Base-by-base conservation (phyloP, 2,888 invertebrate genomes). In the Sinhomidia bicolor region DNA sequence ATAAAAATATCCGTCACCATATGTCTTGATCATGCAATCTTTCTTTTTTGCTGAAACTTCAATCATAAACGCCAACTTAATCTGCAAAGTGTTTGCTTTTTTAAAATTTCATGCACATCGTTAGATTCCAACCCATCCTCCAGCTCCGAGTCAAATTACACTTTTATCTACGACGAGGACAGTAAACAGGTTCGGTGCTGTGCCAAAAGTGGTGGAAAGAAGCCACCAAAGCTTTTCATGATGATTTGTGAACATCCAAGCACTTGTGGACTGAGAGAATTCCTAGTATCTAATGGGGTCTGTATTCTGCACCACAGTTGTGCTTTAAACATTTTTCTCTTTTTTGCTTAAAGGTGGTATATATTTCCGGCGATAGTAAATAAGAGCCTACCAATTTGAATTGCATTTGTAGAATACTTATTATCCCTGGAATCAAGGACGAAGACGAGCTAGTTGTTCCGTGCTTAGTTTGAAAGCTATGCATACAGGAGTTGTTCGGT, bases 111-210 rank as follows among this genome's bases (percentile, higher is more conserved):
- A 17, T 7, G 0, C 14, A 1, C 54, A 54, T n/a, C n/a, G 17
- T 10, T 51, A 51, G 10, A n/a, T n/a, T n/a, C n/a, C 51, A 26
- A 7, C 1, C n/a, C 78, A 29, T 80, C 65, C 4, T 65, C 65
- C 14, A 26, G 12, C 23, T 10, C 20, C 36, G 57, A 81, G 54
- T 65, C 57, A 54, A 89, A 85, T 47, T 88, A 89, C 57, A 86
- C 90, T 0, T 91, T 91, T 44, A 14, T 17, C 0, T 92, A 90
- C 74, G 90, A 91, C 62, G 83, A 89, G 20, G 82, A 79, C 6
- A 80, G 26, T n/a, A 83, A 89, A 20, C 89, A 91, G 32, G 82
- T 92, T 12, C 74, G 78, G 47, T 92, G 92, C 71, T 92, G 92
- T 62, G 85, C 91, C 6, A 81, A 85, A 74, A 47, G 17, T 9